These are phyloP conservation scores for Trematocara zebra DNA, from an alignment of 2,113 vertebrate species.

Conservation along the genomic window DNA sequence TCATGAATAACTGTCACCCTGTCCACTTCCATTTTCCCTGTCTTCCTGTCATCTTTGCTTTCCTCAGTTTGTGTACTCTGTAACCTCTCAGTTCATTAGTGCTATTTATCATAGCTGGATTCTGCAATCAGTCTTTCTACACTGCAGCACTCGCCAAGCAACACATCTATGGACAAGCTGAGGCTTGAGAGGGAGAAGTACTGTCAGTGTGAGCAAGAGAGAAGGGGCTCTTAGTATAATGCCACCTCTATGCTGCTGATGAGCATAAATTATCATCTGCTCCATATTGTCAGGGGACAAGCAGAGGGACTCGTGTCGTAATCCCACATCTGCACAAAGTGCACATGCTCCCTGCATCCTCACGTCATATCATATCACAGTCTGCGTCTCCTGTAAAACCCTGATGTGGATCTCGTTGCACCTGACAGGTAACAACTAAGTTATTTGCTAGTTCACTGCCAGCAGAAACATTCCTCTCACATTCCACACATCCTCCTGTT, in stretches of 20 bases:
- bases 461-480: slow-evolving; percentile 13
- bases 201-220: neutral
- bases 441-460: slow-evolving; percentile 7
- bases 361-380: neutral
- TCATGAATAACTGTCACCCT: neutral
- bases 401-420: neutral
- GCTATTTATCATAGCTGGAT: slow-evolving; percentile 64
- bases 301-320: neutral
- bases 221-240: neutral
- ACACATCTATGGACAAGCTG: slow-evolving; percentile 53
- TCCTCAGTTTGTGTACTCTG: slow-evolving; percentile 36
- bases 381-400: neutral
- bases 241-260: slow-evolving; percentile 5
- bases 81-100: slow-evolving; percentile 68
- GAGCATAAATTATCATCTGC: neutral
- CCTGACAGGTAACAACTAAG: slow-evolving; percentile 24
- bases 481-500: slow-evolving; percentile 1
- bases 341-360: neutral
- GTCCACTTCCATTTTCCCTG: neutral
- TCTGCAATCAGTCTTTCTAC: slow-evolving; percentile 70
- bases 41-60: slow-evolving; percentile 3
- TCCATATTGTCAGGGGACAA: neutral
- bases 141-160: slow-evolving; percentile 60
- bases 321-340: neutral
- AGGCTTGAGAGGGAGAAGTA: slow-evolving; percentile 20